Evolutionary conservation across 2,797 vertebrate genomes (phyloP), one percentile per base, ranked within the genome.

Genomic region (Cyprinella venusta): DNA sequence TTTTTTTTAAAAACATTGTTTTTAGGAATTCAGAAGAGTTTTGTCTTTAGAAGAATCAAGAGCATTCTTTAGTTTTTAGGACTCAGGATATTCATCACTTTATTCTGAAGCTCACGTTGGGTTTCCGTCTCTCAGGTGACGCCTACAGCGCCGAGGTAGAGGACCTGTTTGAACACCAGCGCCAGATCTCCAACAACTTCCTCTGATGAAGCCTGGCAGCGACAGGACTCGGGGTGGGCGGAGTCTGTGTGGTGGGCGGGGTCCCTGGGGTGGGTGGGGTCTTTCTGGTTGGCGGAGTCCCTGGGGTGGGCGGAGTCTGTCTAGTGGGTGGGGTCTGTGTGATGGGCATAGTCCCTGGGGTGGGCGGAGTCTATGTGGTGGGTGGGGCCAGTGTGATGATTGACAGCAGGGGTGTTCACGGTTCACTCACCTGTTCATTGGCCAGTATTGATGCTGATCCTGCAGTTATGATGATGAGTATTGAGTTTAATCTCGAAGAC

Each of bases 161-260:
- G 90, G 96, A 95, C 30, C 93, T 96, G 76, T 95, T 97, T 84
- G 98, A 98, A 90, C 96, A 95, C 91, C 94, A 93, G 63, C 95
- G 92, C 83, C 94, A 96, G 90, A 95, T 99, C 89, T 93, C 95
- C 88, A 98, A 95, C 94, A 99, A 99, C 94, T 94, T 97, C 18
- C 92, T 99, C 90, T 98, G 95, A 86, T 26, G 8, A 1, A 5
- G 86, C 93, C 85, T 48, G 0, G 48, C 1, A 50, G 48, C 2
- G 48, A 18, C 16, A 16, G 48, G 48, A 16, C 33, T 67, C 7
- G 33, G 15, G 33, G 9, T 8, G 54, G 54, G 54, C 21, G 54
- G 52, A 64, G 61, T 24, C 30, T 30, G 9, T 42, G 40, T 8
- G 40, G 45, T 50, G 76, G 79, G 79, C 12, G 79, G 68, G 24